These are phyloP conservation scores for Stenodema calcarata DNA, from an alignment of 2,888 invertebrate genomes.

Conservation along the genomic window DNA sequence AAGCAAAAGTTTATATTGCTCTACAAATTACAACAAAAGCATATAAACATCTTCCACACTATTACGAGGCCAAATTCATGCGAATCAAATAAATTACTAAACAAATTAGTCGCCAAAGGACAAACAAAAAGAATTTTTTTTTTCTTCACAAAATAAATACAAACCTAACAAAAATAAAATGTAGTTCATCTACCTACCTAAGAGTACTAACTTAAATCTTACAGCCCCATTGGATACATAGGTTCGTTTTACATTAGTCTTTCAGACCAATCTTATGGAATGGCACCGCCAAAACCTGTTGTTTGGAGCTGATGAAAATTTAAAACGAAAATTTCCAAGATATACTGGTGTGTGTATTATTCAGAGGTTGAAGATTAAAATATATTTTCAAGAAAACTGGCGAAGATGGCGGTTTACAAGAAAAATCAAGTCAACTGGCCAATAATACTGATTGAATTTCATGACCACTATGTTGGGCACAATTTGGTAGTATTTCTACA, in stretches of 20 bases:
- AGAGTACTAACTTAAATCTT: constrained; percentile 7
- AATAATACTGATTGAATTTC: no score
- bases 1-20: constrained; percentile 42
- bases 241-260: constrained; percentile 17
- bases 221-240: constrained; percentile 40
- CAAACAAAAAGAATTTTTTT: neutral
- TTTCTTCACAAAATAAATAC: constrained; percentile 10
- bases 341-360: no score
- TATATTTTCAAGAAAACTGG: no score
- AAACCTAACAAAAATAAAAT: constrained; percentile 22
- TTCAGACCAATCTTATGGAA: neutral
- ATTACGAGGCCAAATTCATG: constrained; percentile 16
- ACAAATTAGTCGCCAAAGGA: constrained; percentile 7
- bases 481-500: no score
- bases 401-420: no score
- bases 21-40: constrained; percentile 31
- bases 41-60: constrained; percentile 29
- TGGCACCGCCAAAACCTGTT: neutral
- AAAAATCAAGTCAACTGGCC: no score
- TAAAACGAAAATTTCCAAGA: no score
- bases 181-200: neutral
- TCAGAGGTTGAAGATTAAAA: no score
- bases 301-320: neutral
- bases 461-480: no score
- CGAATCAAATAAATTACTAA: constrained; percentile 20